These are phyloP conservation scores for Stegana nigrithorax DNA, from an alignment of 2,888 invertebrate species.

Conservation along the genomic window DNA sequence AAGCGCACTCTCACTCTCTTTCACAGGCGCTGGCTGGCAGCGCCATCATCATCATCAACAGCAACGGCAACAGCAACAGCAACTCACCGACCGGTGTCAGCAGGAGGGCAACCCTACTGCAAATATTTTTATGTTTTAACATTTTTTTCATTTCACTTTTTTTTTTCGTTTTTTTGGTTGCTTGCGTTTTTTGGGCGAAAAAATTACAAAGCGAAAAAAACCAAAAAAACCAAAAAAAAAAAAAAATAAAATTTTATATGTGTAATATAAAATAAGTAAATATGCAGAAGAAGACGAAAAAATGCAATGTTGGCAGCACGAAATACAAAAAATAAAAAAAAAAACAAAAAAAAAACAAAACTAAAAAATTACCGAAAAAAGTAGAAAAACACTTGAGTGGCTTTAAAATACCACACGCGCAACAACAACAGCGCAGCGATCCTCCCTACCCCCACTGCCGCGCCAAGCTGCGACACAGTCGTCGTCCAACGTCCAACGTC, in stretches of 20 bases:
- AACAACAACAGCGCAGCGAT: too few relatives aligned
- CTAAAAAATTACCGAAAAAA: background rate
- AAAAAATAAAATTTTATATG: background rate
- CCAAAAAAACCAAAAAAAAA: background rate
- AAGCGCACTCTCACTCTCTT: too few relatives aligned
- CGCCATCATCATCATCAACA: too few relatives aligned
- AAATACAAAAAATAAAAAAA: background rate
- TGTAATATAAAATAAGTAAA: background rate
- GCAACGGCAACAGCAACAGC: constrained; percentile 47
- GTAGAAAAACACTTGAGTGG: constrained; percentile 12
- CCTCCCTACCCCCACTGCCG: too few relatives aligned
- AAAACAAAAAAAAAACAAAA: background rate
- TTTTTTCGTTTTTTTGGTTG: background rate
- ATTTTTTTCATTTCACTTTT: background rate
- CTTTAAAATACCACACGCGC: constrained; percentile 15
- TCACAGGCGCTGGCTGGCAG: too few relatives aligned
- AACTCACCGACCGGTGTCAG: background rate
- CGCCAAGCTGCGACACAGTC: background rate
- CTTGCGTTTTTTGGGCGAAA: background rate
- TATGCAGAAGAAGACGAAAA: background rate
- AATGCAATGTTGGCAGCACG: background rate
- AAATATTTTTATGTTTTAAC: background rate
- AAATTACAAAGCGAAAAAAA: background rate
- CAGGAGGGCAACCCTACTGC: constrained; percentile 6
- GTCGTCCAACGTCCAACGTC: too few relatives aligned